Conservation (phyloP, 2,113 vertebrate genomes). For the Empidonax traillii region DNA sequence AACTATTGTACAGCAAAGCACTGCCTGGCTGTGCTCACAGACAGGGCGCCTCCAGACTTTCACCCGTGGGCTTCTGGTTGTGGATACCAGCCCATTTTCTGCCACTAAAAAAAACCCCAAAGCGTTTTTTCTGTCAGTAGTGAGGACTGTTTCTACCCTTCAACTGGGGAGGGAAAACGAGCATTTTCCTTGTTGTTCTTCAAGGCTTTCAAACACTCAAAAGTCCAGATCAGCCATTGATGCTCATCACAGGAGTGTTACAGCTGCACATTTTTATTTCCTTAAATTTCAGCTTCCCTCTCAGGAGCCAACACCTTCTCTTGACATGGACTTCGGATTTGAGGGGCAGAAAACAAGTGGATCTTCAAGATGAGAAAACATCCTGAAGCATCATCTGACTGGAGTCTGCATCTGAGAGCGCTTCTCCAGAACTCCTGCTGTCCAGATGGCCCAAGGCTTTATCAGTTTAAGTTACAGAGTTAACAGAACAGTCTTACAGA, state of each 20-base stretch:
- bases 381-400: background rate
- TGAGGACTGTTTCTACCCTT: background rate
- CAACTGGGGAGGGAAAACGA: background rate
- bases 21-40: background rate
- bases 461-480: slow-evolving; percentile 39
- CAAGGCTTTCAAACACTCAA: background rate
- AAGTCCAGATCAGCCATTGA: background rate
- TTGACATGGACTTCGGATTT: slow-evolving; percentile 33
- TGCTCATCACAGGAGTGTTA: background rate
- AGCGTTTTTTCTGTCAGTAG: background rate
- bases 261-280: background rate
- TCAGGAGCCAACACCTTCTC: slow-evolving; percentile 59
- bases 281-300: slow-evolving; percentile 57
- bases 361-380: slow-evolving; percentile 55
- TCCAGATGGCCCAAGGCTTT: slow-evolving; percentile 45
- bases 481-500: slow-evolving; percentile 42
- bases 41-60: background rate
- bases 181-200: background rate
- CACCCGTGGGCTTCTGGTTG: background rate
- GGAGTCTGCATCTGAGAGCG: slow-evolving; percentile 48
- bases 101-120: background rate
- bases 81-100: background rate
- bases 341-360: slow-evolving; percentile 39
- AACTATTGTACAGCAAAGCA: background rate
- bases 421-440: slow-evolving; percentile 41